These are phyloP conservation scores for Lysandra coridon DNA, from an alignment of 2,888 invertebrate genomes.

Conservation along the genomic window DNA sequence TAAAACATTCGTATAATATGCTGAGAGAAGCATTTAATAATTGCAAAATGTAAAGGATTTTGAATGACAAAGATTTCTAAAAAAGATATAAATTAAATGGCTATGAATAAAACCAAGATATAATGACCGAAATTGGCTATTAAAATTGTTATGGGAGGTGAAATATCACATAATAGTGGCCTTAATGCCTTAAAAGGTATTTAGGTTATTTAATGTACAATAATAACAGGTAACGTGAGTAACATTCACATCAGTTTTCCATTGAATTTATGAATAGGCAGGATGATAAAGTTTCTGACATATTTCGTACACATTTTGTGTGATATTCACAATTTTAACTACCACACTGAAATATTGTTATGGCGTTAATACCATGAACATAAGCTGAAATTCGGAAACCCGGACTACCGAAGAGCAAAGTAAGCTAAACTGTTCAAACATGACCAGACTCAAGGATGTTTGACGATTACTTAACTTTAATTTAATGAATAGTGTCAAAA, in stretches of 20 bases:
- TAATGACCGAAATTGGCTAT: not conserved
- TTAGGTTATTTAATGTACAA: not conserved
- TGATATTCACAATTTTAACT: not conserved
- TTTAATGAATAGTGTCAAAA: too few relatives aligned
- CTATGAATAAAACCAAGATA: not conserved
- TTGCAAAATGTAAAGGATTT: too few relatives aligned
- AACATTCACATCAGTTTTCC: not conserved
- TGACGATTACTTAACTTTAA: too few relatives aligned
- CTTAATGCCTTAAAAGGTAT: not conserved
- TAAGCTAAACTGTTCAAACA: too few relatives aligned
- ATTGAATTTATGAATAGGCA: not conserved
- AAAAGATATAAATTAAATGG: too few relatives aligned
- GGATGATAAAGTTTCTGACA: not conserved
- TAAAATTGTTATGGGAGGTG: not conserved
- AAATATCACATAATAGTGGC: not conserved
- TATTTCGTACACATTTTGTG: not conserved
- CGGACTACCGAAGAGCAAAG: too few relatives aligned
- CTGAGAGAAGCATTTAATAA: too few relatives aligned
- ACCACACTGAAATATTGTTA: not conserved
- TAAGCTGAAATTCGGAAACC: too few relatives aligned
- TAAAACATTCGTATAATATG: too few relatives aligned
- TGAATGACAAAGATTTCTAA: too few relatives aligned
- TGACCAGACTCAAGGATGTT: too few relatives aligned
- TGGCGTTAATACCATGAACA: not conserved
- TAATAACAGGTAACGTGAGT: not conserved